Evolutionary conservation across 2,113 vertebrate genomes (phyloP), one percentile per base, ranked within the genome.

Genomic region (Phainopepla nitens): DNA sequence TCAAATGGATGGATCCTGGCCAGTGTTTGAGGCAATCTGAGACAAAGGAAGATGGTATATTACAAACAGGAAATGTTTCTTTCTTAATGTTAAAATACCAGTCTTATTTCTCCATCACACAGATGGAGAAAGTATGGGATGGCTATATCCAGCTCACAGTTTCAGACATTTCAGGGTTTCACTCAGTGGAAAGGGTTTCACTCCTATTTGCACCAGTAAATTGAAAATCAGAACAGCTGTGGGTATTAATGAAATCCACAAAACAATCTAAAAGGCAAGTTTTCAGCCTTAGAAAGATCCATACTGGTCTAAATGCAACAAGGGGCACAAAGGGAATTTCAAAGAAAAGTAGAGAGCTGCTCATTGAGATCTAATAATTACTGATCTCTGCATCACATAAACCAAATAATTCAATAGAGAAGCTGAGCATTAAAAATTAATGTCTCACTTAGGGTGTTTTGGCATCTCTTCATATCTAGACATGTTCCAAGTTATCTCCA

Each of bases 401-500:
- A 87, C 27, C 19, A 82, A 90, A 93, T 70, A 78, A 81, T 39
- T 92, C 0, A 4, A 75, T 51, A 91, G 80, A 92, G 64, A 75
- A 92, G 68, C 19, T 49, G 19, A 78, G 18, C 44, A 93, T 84
- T 94, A 92, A 92, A 90, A 94, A 91, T 87, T 1, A 81, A 94
- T 68, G 69, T 71, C 35, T 81, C 25, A 2, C 70, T 73, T 87
- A 87, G 79, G 36, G 56, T 75, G 60, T 89, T 93, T 92, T 15
- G 1, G 83, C 77, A 91, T 68, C 72, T 81, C 51, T 81, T 89
- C 77, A 60, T 75, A 91, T 41, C 31, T 64, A 95, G 60, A 87
- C 24, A 49, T 19, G 49, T 75, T 95, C 76, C 94, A 94, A 95
- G 62, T 72, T 78, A 93, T 78, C 60, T 94, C 22, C 80, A 83